Evolutionary conservation across 1,140 invertebrate genomes (phyloP), one percentile per base, ranked within the genome.

Genomic region (Trachymyrmex septentrionalis): DNA sequence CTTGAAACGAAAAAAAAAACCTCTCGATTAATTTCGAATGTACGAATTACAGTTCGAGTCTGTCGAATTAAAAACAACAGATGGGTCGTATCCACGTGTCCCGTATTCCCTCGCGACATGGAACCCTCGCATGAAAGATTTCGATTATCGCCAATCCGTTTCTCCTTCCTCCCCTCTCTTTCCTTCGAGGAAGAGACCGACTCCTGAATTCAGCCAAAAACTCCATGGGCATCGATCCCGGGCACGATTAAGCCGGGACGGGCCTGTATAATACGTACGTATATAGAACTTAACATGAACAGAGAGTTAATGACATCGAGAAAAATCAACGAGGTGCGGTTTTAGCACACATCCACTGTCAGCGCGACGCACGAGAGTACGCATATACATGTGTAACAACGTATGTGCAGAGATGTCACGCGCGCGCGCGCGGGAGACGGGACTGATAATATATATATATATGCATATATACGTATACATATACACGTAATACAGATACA

Each of bases 261-360:
- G 67, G 12, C 64, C 85, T 61, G 86, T 87, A 91, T 66, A 88
- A 92, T 81, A 92, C 86, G 80, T 90, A 86, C 85, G 55, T 73
- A 88, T 89, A 88, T 87, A 91, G 61, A 87, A 87, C 88, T 86
- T 88, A 89, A 92, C 91, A 92, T 88, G 89, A n/a, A n/a, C n/a
- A n/a, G n/a, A 92, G 89, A 92, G 86, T 90, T 92, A 94, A 93
- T 89, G 93, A 94, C 93, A 94, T 92, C 89, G 89, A 90, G 86
- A 94, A 93, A 92, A 93, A 92, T 94, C 88, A 94, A 94, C 91
- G 92, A 93, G 89, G 92, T 92, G 88, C 87, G 89, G 88, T 87
- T n/a, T n/a, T 94, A 95, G 92, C 94, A 94, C 89, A 94, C 93
- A 94, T 94, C 91, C 89, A 95, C 86, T 93, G 90, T 86, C 71